Conservation (phyloP, 2,113 vertebrate species). For the Marmota flaviventris region DNA sequence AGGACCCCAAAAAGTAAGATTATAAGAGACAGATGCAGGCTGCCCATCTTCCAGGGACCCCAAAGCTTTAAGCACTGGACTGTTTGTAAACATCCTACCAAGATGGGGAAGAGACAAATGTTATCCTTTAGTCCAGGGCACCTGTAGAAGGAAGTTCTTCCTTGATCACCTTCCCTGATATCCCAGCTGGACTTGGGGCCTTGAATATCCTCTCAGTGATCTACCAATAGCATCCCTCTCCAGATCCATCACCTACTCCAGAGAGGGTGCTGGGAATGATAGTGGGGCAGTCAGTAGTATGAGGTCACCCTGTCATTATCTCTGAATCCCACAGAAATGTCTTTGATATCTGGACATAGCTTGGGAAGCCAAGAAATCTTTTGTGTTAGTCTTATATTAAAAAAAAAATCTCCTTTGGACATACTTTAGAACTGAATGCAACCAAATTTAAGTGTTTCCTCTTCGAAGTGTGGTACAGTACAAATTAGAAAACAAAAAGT, state of each 20-base stretch:
- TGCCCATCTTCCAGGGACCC: neutral
- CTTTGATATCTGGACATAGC: neutral
- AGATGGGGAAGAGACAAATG: neutral
- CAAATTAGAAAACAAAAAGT: neutral
- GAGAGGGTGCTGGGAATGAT: neutral
- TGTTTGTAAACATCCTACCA: neutral
- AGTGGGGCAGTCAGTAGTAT: neutral
- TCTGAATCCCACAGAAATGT: neutral
- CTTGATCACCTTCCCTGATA: conserved; percentile 18
- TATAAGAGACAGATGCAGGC: neutral
- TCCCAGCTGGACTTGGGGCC: neutral
- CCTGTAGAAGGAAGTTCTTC: neutral
- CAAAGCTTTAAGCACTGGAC: neutral
- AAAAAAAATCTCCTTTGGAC: neutral
- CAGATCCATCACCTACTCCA: neutral
- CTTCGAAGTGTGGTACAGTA: neutral
- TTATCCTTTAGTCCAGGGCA: neutral
- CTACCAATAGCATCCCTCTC: neutral
- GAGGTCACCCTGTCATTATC: neutral
- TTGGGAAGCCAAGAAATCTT: conserved; percentile 6
- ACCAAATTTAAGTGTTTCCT: neutral
- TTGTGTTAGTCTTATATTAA: neutral
- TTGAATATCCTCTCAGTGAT: neutral
- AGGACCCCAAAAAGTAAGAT: neutral
- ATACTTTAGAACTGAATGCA: neutral